Percentiles rank a stretch among this genome's conserved stretches.
Evolutionary conservation across 2,888 invertebrate species (phyloP).

Genomic region (Papilio elwesi): DNA sequence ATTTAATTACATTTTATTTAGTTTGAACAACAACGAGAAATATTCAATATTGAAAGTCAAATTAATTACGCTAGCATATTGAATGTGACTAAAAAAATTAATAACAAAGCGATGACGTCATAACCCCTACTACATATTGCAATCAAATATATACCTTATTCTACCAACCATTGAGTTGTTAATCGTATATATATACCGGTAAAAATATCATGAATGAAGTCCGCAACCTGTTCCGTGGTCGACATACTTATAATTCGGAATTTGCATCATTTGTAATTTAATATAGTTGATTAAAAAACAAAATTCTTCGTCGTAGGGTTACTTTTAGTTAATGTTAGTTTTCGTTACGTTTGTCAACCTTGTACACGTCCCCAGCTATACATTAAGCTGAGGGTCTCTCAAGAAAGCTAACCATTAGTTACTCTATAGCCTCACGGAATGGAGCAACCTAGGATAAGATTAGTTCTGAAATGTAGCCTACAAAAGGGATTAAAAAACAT

Average conservation of each 20-base stretch:
- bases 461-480: too few species aligned
- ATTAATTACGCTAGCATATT: neutral
- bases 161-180: neutral
- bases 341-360: too few species aligned
- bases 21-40: too few species aligned
- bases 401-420: too few species aligned
- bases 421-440: too few species aligned
- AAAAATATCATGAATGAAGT: conserved; percentile 10
- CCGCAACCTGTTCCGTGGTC: neutral
- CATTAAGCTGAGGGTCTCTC: too few species aligned
- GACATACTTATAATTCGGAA: neutral
- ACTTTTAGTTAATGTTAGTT: neutral
- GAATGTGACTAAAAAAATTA: neutral
- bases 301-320: neutral
- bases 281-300: neutral
- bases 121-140: neutral
- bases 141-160: neutral
- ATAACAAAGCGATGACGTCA: neutral
- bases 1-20: too few species aligned
- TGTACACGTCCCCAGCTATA: too few species aligned
- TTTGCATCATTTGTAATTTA: conserved; percentile 5
- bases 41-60: neutral
- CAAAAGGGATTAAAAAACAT: too few species aligned
- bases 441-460: too few species aligned
- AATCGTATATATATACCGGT: neutral